phyloP scores from a whole-genome alignment of 2,113 vertebrate genomes.

The Myiozetetes cayanensis region DNA sequence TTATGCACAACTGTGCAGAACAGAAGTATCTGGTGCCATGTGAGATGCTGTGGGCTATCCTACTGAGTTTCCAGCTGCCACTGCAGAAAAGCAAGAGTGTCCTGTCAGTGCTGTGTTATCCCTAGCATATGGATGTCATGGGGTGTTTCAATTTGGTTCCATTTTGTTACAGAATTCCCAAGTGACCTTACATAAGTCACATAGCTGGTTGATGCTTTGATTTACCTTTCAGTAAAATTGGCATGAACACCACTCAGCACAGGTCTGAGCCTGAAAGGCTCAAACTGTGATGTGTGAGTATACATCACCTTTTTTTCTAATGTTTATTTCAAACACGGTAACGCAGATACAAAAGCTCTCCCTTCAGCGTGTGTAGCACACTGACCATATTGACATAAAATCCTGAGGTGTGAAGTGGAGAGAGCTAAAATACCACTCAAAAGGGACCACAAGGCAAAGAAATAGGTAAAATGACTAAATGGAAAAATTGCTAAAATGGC shows the following conservation, averaged over 20 bases:
- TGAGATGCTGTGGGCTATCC: not conserved
- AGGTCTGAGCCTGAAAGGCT: not conserved
- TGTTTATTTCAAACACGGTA: not conserved
- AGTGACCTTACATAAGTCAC: not conserved
- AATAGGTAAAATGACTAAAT: not conserved
- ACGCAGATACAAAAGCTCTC: not conserved
- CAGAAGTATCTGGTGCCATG: accelerated
- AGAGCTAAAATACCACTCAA: not conserved
- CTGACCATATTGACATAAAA: not conserved
- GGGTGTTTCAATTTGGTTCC: not conserved
- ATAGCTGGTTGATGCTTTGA: not conserved
- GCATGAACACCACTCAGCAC: not conserved
- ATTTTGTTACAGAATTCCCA: not conserved
- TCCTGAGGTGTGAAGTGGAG: not conserved
- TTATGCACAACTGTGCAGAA: not conserved
- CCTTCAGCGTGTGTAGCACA: not conserved
- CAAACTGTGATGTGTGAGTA: not conserved
- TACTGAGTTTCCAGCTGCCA: not conserved
- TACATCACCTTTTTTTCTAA: not conserved
- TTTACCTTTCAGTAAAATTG: not conserved
- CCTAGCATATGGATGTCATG: not conserved
- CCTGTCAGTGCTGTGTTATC: not conserved
- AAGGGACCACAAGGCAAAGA: not conserved
- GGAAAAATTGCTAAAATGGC: not conserved
- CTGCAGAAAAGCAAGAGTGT: not conserved